Percentiles rank a stretch among this genome's conserved stretches.
phyloP scores from a whole-genome alignment of 2,888 invertebrate genomes.

The Holacanthella duospinosa region DNA sequence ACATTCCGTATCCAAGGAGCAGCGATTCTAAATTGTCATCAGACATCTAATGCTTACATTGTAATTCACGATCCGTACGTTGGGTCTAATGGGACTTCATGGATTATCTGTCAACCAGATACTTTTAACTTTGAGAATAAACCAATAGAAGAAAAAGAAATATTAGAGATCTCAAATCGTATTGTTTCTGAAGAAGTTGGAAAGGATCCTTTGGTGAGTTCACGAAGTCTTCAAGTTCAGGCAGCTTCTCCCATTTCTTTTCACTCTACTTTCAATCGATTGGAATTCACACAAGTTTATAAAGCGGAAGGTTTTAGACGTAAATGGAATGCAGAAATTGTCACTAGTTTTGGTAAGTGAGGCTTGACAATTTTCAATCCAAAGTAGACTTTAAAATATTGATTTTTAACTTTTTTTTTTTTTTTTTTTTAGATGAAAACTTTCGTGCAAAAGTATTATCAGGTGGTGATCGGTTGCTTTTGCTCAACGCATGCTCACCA shows the following conservation, averaged over 20 bases:
- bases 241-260: conserved; percentile 22
- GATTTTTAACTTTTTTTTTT: too few relatives aligned
- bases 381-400: neutral
- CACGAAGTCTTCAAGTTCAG: conserved; percentile 11
- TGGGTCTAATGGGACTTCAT: conserved; percentile 29
- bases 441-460: conserved; percentile 54
- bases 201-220: neutral
- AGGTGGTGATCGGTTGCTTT: conserved; percentile 24
- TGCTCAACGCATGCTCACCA: conserved; percentile 54
- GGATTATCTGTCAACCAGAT: conserved; percentile 29
- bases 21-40: conserved; percentile 21
- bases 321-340: conserved; percentile 32
- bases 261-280: conserved; percentile 35
- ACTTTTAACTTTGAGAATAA: conserved; percentile 8
- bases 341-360: conserved; percentile 28
- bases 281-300: conserved; percentile 34
- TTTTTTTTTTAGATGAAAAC: conserved; percentile 48
- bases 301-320: conserved; percentile 15
- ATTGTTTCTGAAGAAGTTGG: conserved; percentile 11
- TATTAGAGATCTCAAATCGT: neutral
- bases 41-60: conserved; percentile 21
- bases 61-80: conserved; percentile 34
- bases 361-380: neutral
- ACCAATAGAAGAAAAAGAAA: neutral
- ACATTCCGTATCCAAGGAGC: conserved; percentile 42